Percentiles rank a stretch among this genome's conserved stretches.
These are phyloP conservation scores for Hemichromis elongatus DNA, from an alignment of 2,113 vertebrate genomes.

Conservation along the genomic window DNA sequence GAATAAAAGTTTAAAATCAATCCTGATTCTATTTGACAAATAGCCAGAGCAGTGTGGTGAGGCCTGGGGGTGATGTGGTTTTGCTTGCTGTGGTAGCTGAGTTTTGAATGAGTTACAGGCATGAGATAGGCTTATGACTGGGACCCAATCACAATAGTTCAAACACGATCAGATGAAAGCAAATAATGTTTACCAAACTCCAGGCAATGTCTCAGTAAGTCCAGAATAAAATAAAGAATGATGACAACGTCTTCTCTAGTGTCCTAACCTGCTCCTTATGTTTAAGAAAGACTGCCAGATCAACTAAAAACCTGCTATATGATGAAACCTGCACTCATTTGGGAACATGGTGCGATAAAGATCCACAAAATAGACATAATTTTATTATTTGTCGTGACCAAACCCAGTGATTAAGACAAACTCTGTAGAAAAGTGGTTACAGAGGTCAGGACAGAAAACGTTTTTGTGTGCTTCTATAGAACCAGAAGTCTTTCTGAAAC, in stretches of 20 bases:
- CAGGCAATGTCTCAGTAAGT: not conserved
- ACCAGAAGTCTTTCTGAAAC: not conserved
- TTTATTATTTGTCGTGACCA: not conserved
- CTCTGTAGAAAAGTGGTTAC: not conserved
- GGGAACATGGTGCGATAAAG: not conserved
- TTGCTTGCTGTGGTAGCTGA: not conserved
- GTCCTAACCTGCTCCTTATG: not conserved
- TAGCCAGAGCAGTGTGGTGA: not conserved
- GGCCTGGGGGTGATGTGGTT: not conserved
- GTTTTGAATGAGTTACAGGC: not conserved
- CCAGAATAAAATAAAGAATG: not conserved
- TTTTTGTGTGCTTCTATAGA: not conserved
- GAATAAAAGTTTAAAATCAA: not conserved
- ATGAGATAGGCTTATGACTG: not conserved
- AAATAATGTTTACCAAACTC: not conserved
- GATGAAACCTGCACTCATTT: not conserved
- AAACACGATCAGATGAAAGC: not conserved
- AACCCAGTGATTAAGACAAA: not conserved
- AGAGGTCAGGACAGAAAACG: not conserved
- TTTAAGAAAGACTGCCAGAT: not conserved
- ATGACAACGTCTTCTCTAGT: not conserved
- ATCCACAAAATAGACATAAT: not conserved
- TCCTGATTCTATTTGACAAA: not conserved
- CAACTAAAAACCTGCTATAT: no score
- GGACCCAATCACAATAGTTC: not conserved